Conservation (phyloP, 2,888 invertebrate species). For the Chloromyia formosa region DNA sequence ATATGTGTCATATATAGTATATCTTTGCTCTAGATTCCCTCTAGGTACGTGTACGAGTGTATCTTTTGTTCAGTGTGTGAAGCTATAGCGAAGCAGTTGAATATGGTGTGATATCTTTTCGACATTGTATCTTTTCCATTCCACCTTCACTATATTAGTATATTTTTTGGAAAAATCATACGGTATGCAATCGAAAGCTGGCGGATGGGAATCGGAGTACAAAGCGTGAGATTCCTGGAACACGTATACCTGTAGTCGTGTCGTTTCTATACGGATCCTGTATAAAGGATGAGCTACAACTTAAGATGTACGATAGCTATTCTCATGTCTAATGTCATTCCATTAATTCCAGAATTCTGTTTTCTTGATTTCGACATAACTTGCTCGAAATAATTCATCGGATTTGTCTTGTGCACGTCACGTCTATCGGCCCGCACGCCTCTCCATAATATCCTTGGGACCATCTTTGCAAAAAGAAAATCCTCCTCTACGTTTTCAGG, state of each 20-base stretch:
- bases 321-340: slow-evolving; percentile 29
- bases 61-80: not conserved
- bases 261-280: slow-evolving; percentile 9
- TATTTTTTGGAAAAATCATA: slow-evolving; percentile 6
- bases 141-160: slow-evolving; percentile 21
- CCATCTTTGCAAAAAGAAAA: no score
- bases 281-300: slow-evolving; percentile 12
- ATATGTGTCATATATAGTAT: not conserved
- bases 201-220: not conserved
- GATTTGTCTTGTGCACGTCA: slow-evolving; percentile 1
- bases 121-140: slow-evolving; percentile 10
- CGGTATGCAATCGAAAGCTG: not conserved
- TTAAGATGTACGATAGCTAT: slow-evolving; percentile 15
- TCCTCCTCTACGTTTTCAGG: not conserved
- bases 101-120: slow-evolving; percentile 23
- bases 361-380: slow-evolving; percentile 34
- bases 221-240: not conserved
- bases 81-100: not conserved
- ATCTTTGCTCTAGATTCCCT: not conserved
- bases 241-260: not conserved
- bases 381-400: slow-evolving; percentile 27
- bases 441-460: no score
- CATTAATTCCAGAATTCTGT: slow-evolving; percentile 36
- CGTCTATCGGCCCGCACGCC: not conserved
- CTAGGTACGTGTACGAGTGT: not conserved